phyloP scores from a whole-genome alignment of 2,888 invertebrate species.

The Petrophora chlorosata region DNA sequence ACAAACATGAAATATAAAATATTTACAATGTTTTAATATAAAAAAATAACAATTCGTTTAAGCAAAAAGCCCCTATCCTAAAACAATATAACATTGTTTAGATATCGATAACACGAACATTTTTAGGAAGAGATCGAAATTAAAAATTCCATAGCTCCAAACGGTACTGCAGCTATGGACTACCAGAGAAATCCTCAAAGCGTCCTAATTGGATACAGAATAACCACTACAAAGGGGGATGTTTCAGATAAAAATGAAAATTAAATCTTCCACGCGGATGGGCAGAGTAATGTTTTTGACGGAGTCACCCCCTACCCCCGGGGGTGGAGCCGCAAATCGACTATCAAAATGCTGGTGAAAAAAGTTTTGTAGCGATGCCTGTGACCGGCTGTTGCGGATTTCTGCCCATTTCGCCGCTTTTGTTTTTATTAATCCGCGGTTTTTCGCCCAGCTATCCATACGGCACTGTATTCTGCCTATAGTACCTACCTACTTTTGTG shows the following conservation, averaged over 20 bases:
- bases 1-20: no score
- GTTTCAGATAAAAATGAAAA: slow-evolving; percentile 85
- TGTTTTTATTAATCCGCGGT: slow-evolving; percentile 49
- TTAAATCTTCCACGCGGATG: slow-evolving; percentile 84
- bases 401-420: slow-evolving; percentile 54
- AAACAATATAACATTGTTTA: no score
- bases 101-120: no score
- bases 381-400: slow-evolving; percentile 66
- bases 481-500: no score
- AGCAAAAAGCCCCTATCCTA: no score
- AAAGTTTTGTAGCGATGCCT: slow-evolving; percentile 68
- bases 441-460: slow-evolving; percentile 7
- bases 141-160: slow-evolving; percentile 81
- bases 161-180: slow-evolving; percentile 55
- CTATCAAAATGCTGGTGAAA: slow-evolving; percentile 80
- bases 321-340: slow-evolving; percentile 72
- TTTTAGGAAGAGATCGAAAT: slow-evolving; percentile 58
- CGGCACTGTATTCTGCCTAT: not conserved
- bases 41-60: no score
- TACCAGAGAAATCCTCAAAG: slow-evolving; percentile 77
- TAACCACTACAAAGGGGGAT: slow-evolving; percentile 83
- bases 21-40: no score
- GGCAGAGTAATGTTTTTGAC: slow-evolving; percentile 83
- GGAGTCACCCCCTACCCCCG: slow-evolving; percentile 54
- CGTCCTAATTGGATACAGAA: slow-evolving; percentile 82